These are phyloP conservation scores for Incurvaria masculella DNA, from an alignment of 2,888 invertebrate genomes.

Conservation along the genomic window DNA sequence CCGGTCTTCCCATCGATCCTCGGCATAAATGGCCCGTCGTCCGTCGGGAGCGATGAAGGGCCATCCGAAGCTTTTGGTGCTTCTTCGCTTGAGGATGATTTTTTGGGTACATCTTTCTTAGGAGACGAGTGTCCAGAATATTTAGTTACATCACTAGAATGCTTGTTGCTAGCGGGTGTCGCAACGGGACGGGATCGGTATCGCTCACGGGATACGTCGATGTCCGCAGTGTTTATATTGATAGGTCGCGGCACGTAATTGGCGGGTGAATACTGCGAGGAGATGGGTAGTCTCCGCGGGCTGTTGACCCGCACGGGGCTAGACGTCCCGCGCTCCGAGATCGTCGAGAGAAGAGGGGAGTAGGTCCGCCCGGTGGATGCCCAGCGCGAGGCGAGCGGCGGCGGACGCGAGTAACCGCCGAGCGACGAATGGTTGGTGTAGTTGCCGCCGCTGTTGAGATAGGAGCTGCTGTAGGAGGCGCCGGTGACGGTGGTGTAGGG, in stretches of 20 bases:
- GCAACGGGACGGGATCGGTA: slow-evolving; percentile 38
- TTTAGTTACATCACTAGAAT: slow-evolving; percentile 14
- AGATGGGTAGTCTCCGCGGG: slow-evolving; percentile 44
- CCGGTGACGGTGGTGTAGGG: slow-evolving; percentile 43
- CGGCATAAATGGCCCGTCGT: slow-evolving; percentile 37
- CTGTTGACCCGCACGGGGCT: slow-evolving; percentile 42
- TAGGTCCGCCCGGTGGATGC: slow-evolving; percentile 51
- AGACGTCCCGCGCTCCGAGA: slow-evolving; percentile 48
- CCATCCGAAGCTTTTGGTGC: slow-evolving; percentile 1
- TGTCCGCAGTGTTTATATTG: slow-evolving; percentile 79
- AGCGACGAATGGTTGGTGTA: slow-evolving; percentile 51
- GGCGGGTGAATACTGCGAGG: slow-evolving; percentile 49
- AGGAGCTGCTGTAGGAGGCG: slow-evolving; percentile 47
- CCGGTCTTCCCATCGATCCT: slow-evolving; percentile 44
- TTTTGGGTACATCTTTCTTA: neutral
- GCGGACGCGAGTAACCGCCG: slow-evolving; percentile 54
- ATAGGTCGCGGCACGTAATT: slow-evolving; percentile 60
- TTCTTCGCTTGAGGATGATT: slow-evolving; percentile 2
- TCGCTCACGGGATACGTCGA: slow-evolving; percentile 73
- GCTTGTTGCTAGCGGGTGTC: slow-evolving; percentile 1
- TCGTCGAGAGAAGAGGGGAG: slow-evolving; percentile 72
- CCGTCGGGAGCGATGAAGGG: slow-evolving; percentile 1
- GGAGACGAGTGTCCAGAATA: neutral
- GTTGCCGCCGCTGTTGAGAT: slow-evolving; percentile 46
- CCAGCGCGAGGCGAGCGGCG: slow-evolving; percentile 37